A percentile compares a stretch with the other conserved stretches of the same genome.
phyloP scores from a whole-genome alignment of 1,140 invertebrate genomes.

The Brachionus manjavacas region DNA sequence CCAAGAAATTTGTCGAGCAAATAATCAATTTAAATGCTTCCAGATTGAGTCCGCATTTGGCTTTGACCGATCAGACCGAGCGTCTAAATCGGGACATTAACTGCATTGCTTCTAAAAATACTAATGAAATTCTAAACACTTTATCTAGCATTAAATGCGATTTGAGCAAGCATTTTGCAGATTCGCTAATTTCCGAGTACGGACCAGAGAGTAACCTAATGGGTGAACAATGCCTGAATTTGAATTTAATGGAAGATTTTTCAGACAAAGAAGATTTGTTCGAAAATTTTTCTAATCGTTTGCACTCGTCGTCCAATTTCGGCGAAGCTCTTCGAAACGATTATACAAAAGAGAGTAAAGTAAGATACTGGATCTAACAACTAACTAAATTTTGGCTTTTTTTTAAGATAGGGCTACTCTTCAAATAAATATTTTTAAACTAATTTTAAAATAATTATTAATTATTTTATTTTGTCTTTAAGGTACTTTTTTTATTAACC shows the following conservation, averaged over 20 bases:
- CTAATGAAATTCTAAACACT: constrained; percentile 9
- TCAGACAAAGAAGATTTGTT: neutral
- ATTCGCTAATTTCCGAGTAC: neutral
- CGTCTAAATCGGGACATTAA: neutral
- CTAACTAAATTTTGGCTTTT: neutral
- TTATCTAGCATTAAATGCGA: neutral
- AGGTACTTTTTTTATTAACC: neutral
- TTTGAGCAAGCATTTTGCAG: constrained; percentile 14
- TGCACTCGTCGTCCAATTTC: constrained; percentile 22
- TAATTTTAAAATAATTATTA: neutral
- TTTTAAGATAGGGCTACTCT: neutral
- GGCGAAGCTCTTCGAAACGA: neutral
- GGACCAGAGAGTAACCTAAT: neutral
- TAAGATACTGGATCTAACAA: neutral
- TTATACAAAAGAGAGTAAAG: neutral
- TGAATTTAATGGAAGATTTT: constrained; percentile 24
- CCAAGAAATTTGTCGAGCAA: constrained; percentile 36
- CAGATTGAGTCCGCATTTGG: neutral
- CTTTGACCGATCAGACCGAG: neutral
- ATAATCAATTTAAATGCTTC: constrained; percentile 9
- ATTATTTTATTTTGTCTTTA: neutral
- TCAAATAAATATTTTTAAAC: neutral
- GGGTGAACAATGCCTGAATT: neutral
- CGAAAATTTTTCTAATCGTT: constrained; percentile 31
- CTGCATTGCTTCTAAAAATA: neutral